Conservation (phyloP, 2,888 invertebrate genomes). For the Lasioglossum zephyrum region DNA sequence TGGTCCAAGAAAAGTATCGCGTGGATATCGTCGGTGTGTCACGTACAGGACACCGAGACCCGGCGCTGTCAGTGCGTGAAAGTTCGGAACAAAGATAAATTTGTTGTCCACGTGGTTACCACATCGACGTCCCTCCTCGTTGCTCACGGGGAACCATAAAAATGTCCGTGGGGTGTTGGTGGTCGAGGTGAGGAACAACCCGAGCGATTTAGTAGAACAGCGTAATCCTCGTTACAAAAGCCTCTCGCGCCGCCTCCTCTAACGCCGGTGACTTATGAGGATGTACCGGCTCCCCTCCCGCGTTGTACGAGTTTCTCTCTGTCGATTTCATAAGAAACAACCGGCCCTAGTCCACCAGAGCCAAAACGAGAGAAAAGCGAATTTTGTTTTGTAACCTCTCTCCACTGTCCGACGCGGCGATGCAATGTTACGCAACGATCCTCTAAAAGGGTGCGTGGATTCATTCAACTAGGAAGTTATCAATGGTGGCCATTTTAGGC, state of each 20-base stretch:
- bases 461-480: background rate
- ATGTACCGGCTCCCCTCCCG: background rate
- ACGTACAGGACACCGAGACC: conserved; percentile 41
- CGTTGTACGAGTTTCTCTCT: background rate
- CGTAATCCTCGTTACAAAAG: conserved; percentile 23
- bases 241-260: background rate
- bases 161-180: conserved; percentile 53
- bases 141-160: conserved; percentile 42
- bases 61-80: conserved; percentile 77
- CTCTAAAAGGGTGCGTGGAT: background rate
- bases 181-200: conserved; percentile 28
- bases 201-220: conserved; percentile 37
- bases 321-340: conserved; percentile 1
- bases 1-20: conserved; percentile 51
- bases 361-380: background rate
- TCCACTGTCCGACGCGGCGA: background rate
- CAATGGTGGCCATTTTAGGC: background rate
- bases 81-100: conserved; percentile 81
- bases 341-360: background rate
- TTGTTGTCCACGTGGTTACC: conserved; percentile 73
- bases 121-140: conserved; percentile 61
- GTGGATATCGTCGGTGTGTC: conserved; percentile 60
- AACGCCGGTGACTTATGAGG: conserved; percentile 16
- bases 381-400: conserved; percentile 3
- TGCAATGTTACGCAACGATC: background rate